A percentile compares a stretch with the other conserved stretches of the same genome.
phyloP scores from a whole-genome alignment of 2,888 invertebrate genomes.

The Synanthedon vespiformis region DNA sequence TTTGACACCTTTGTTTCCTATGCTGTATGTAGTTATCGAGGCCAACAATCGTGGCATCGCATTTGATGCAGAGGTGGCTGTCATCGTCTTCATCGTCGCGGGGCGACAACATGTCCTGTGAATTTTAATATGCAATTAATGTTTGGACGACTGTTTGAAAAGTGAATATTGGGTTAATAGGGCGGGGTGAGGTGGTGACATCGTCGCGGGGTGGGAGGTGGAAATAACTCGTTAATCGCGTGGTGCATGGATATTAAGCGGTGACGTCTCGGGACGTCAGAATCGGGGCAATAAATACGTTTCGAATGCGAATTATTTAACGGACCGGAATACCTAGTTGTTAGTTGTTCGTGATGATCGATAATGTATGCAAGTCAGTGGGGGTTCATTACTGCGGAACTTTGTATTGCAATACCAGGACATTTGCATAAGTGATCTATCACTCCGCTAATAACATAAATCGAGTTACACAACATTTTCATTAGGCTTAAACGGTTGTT shows the following conservation, averaged over 20 bases:
- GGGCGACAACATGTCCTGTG: slow-evolving; percentile 63
- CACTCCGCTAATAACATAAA: background rate
- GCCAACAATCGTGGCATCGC: slow-evolving; percentile 84
- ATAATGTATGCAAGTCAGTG: slow-evolving; percentile 35
- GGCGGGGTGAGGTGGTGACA: slow-evolving; percentile 28
- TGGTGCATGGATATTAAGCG: slow-evolving; percentile 40
- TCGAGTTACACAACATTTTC: background rate
- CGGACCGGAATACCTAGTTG: slow-evolving; percentile 23
- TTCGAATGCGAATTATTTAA: slow-evolving; percentile 42
- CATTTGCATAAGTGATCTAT: slow-evolving; percentile 26
- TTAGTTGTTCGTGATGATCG: slow-evolving; percentile 32
- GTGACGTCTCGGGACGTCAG: slow-evolving; percentile 44
- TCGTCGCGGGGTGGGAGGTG: slow-evolving; percentile 19
- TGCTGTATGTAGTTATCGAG: slow-evolving; percentile 89
- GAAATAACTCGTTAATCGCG: slow-evolving; percentile 38
- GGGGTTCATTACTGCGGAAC: slow-evolving; percentile 33
- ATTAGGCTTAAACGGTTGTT: background rate
- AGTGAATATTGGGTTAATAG: slow-evolving; percentile 18
- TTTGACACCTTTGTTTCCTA: slow-evolving; percentile 78
- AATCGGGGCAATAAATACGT: slow-evolving; percentile 41
- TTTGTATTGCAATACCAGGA: slow-evolving; percentile 24
- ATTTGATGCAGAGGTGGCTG: slow-evolving; percentile 89
- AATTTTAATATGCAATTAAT: slow-evolving; percentile 5
- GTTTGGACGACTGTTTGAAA: slow-evolving; percentile 14
- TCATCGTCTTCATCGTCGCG: slow-evolving; percentile 81